A percentile compares a stretch with the other conserved stretches of the same genome.
Conservation (phyloP, 2,797 vertebrate species). For the Hypotaenidia okinawae region DNA sequence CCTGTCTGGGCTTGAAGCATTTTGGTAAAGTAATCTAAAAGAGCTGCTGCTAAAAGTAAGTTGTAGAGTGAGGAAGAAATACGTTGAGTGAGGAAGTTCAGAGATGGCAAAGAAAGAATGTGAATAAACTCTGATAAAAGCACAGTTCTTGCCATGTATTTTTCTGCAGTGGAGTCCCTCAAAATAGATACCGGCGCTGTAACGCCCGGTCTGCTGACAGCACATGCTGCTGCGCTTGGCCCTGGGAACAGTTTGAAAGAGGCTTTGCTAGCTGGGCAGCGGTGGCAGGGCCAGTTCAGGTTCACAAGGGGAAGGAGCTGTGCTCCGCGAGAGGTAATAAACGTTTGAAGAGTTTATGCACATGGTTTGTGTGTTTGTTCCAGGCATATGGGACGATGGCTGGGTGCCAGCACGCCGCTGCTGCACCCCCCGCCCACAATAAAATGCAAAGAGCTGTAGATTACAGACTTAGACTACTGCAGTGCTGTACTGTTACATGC, state of each 20-base stretch:
- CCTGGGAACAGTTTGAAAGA: accelerated
- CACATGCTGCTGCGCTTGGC: neutral
- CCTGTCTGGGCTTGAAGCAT: neutral
- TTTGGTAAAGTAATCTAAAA: neutral
- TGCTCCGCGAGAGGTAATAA: neutral
- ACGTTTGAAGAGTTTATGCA: neutral
- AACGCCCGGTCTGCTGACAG: neutral
- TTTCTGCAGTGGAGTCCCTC: neutral
- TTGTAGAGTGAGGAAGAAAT: neutral
- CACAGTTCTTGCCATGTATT: neutral
- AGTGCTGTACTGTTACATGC: neutral
- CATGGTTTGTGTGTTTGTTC: accelerated
- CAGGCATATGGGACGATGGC: neutral
- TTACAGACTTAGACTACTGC: neutral
- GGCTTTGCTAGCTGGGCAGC: neutral
- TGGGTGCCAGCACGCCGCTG: neutral
- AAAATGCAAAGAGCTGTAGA: neutral
- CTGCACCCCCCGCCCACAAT: neutral
- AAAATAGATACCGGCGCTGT: too few species aligned
- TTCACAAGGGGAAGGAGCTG: neutral
- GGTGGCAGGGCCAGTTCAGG: neutral
- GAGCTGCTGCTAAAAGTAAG: neutral
- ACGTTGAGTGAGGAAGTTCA: neutral
- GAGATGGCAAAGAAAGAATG: neutral
- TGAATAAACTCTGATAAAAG: neutral